Percentiles rank a stretch among this genome's conserved stretches.
phyloP scores from a whole-genome alignment of 2,113 vertebrate genomes.

The Pterocles orientalis region DNA sequence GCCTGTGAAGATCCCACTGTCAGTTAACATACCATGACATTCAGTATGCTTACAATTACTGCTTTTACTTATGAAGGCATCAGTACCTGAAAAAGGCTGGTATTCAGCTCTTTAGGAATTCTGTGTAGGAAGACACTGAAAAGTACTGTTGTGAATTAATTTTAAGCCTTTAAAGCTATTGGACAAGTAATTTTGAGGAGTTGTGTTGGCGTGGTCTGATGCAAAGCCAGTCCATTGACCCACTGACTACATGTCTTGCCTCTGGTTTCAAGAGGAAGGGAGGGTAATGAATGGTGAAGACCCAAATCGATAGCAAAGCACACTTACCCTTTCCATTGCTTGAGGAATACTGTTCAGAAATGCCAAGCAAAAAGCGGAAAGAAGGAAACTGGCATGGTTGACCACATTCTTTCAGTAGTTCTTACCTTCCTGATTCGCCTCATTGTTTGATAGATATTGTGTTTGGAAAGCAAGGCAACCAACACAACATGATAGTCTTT shows the following conservation, averaged over 20 bases:
- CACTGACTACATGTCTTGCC: neutral
- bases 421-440: neutral
- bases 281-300: neutral
- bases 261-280: neutral
- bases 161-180: neutral
- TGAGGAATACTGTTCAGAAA: neutral
- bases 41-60: neutral
- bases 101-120: neutral
- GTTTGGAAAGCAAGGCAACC: neutral
- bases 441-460: neutral
- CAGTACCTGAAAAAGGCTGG: neutral
- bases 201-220: neutral
- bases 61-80: neutral
- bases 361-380: neutral
- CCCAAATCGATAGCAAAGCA: neutral
- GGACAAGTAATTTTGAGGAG: neutral
- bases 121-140: neutral
- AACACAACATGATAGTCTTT: neutral
- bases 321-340: neutral
- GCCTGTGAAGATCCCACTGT: neutral
- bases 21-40: neutral
- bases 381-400: neutral
- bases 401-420: neutral
- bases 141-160: neutral
- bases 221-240: neutral